phyloP scores from a whole-genome alignment of 2,113 vertebrate species.

The Balaeniceps rex region DNA sequence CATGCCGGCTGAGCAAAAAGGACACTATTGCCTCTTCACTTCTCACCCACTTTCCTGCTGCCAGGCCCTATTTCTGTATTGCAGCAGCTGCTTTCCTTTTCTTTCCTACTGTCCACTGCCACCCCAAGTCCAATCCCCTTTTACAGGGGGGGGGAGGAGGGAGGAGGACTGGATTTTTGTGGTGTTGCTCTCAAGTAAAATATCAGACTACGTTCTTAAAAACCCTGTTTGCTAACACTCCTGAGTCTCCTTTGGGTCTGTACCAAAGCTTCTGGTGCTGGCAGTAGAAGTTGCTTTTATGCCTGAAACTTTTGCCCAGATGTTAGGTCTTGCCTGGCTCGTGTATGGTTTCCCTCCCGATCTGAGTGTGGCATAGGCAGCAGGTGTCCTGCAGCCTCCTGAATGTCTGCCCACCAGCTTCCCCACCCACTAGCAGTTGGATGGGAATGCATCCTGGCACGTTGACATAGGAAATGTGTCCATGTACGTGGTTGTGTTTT shows the following conservation, averaged over 20 bases:
- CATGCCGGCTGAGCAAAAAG: not conserved
- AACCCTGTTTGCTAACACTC: not conserved
- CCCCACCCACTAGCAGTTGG: fast-evolving
- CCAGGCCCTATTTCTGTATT: not conserved
- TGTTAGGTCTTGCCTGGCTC: not conserved
- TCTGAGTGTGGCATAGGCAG: not conserved
- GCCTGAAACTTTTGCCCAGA: not conserved
- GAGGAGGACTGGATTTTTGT: not conserved
- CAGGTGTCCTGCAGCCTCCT: not conserved
- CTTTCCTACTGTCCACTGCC: not conserved
- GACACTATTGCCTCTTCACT: not conserved
- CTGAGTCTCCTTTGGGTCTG: not conserved
- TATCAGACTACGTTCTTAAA: not conserved
- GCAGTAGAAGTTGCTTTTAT: not conserved
- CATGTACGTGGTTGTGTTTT: not conserved
- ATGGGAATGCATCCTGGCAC: not conserved
- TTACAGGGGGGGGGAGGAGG: not conserved
- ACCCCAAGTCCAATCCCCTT: not conserved
- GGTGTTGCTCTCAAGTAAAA: not conserved
- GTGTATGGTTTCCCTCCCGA: not conserved
- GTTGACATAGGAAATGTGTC: not conserved
- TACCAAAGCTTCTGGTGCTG: not conserved
- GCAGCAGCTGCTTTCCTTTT: not conserved
- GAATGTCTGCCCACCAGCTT: not conserved
- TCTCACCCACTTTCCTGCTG: not conserved